Evolutionary conservation across 2,113 vertebrate genomes (phyloP).

Genomic region (Larimichthys crocea): DNA sequence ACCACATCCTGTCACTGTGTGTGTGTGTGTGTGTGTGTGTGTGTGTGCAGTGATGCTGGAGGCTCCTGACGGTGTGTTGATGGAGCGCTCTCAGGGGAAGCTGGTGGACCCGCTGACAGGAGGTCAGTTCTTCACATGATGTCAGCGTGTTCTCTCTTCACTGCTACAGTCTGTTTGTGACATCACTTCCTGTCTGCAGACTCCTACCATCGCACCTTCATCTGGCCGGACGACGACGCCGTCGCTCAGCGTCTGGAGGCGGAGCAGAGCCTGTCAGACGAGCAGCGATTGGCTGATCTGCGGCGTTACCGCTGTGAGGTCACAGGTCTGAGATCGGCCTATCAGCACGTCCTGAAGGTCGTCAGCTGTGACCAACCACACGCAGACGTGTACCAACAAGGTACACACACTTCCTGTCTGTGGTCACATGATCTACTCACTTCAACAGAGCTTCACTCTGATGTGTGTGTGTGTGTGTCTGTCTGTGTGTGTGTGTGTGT

Average conservation of each 20-base stretch:
- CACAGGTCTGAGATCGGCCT: slow-evolving; percentile 82
- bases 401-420: slow-evolving; percentile 68
- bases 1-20: background rate
- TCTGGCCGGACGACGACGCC: slow-evolving; percentile 79
- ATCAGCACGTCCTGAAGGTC: slow-evolving; percentile 81
- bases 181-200: slow-evolving; percentile 78
- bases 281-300: slow-evolving; percentile 75
- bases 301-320: slow-evolving; percentile 84
- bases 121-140: slow-evolving; percentile 79
- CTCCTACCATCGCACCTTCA: slow-evolving; percentile 90
- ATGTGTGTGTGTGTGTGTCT: too few relatives aligned
- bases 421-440: background rate
- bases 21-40: slow-evolving; percentile 27
- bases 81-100: slow-evolving; percentile 88
- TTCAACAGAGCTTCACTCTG: background rate
- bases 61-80: slow-evolving; percentile 87
- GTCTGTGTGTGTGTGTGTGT: slow-evolving; percentile 1
- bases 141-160: too few relatives aligned
- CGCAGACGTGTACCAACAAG: slow-evolving; percentile 89
- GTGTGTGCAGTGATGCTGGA: slow-evolving; percentile 87
- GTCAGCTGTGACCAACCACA: slow-evolving; percentile 90
- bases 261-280: slow-evolving; percentile 73
- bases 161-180: too few relatives aligned
- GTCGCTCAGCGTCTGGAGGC: slow-evolving; percentile 79
- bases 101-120: slow-evolving; percentile 87